These are phyloP conservation scores for Spheniscus mendiculus DNA, from an alignment of 2,113 vertebrate genomes.

Conservation along the genomic window DNA sequence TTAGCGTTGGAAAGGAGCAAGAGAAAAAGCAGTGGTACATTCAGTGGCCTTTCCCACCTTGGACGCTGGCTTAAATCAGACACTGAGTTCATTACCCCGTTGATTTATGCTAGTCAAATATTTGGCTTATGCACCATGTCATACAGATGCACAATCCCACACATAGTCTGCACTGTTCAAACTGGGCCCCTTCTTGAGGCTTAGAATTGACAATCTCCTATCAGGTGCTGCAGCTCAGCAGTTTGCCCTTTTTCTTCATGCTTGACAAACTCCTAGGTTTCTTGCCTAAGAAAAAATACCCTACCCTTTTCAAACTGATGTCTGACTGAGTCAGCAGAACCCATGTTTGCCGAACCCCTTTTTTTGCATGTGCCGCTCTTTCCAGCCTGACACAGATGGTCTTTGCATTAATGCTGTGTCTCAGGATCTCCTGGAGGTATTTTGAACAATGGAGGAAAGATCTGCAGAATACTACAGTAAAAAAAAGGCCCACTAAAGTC, in stretches of 20 bases:
- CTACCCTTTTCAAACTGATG: not conserved
- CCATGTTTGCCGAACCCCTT: not conserved
- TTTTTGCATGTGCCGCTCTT: not conserved
- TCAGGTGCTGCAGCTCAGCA: not conserved
- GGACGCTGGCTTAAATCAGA: not conserved
- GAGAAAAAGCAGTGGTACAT: not conserved
- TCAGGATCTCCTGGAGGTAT: not conserved
- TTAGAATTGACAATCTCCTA: not conserved
- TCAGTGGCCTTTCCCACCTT: not conserved
- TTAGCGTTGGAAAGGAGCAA: conserved; percentile 12
- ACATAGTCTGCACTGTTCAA: not conserved
- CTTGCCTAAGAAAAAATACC: not conserved
- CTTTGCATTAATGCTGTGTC: not conserved
- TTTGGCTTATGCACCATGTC: not conserved
- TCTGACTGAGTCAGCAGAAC: not conserved
- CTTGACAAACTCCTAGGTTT: not conserved
- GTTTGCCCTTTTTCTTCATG: not conserved
- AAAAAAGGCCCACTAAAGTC: not conserved
- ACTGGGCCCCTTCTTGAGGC: not conserved
- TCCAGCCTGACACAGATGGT: not conserved
- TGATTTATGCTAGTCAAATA: not conserved
- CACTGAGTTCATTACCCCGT: not conserved
- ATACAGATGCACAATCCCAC: not conserved
- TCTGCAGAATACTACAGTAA: not conserved
- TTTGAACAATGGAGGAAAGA: not conserved